phyloP scores from a whole-genome alignment of 2,113 vertebrate genomes.

The Lophotis ruficrista region DNA sequence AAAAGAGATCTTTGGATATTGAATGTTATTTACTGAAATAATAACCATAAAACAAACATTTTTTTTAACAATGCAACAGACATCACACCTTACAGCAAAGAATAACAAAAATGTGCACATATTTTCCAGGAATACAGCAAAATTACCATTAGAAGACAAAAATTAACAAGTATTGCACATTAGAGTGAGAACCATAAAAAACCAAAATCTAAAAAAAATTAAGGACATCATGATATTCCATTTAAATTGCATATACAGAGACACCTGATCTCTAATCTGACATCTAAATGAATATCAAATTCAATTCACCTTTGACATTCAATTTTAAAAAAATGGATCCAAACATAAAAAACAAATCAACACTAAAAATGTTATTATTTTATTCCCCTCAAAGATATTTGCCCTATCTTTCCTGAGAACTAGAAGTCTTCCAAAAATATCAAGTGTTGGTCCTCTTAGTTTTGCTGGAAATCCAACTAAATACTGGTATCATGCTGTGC shows the following conservation, averaged over 20 bases:
- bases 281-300: background rate
- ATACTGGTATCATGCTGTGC: background rate
- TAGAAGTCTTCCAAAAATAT: background rate
- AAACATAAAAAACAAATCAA: background rate
- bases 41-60: background rate
- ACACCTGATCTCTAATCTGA: background rate
- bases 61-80: background rate
- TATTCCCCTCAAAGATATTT: background rate
- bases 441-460: background rate
- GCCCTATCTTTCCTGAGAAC: background rate
- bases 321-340: background rate
- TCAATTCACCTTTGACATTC: background rate
- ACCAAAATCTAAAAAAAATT: background rate
- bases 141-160: background rate
- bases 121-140: background rate
- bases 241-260: background rate
- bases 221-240: background rate
- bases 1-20: background rate
- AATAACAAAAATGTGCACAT: background rate
- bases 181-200: background rate
- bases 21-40: background rate
- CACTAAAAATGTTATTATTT: background rate
- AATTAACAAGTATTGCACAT: background rate
- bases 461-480: background rate
- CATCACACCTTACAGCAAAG: constrained; percentile 20